These are phyloP conservation scores for Lepidurus arcticus DNA, from an alignment of 1,140 invertebrate genomes.

Conservation along the genomic window DNA sequence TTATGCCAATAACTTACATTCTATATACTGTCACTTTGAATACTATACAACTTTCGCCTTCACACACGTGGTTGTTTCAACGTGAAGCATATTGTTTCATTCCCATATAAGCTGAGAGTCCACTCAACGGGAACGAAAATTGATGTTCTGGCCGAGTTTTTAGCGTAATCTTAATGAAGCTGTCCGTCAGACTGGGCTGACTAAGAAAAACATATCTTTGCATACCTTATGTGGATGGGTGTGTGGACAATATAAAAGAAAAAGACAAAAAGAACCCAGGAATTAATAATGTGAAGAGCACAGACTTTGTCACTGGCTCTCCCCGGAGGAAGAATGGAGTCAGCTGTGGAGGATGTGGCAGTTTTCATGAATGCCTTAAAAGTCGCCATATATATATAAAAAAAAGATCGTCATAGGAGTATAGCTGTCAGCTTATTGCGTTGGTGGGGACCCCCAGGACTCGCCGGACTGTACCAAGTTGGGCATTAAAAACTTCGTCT, in stretches of 20 bases:
- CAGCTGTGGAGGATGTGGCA: conserved; percentile 1
- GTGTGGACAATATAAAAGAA: no score
- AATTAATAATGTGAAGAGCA: background rate
- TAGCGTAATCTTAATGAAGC: background rate
- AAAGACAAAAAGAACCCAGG: background rate
- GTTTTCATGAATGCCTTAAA: background rate
- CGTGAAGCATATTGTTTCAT: no score
- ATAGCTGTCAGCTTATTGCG: conserved; percentile 16
- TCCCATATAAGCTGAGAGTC: background rate
- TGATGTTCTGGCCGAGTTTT: background rate
- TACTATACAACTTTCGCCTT: no score
- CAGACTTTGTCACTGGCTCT: background rate
- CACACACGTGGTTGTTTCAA: no score
- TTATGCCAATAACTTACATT: no score
- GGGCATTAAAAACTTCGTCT: background rate
- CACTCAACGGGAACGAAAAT: background rate
- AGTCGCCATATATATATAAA: background rate
- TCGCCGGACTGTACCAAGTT: background rate
- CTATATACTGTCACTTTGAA: no score
- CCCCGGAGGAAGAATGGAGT: background rate
- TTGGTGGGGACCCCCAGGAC: background rate
- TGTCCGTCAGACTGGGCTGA: background rate
- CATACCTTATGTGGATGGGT: no score
- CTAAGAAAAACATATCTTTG: background rate
- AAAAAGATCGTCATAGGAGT: background rate